Conservation (phyloP, 2,888 invertebrate genomes). For the Gasteruption jaculator region DNA sequence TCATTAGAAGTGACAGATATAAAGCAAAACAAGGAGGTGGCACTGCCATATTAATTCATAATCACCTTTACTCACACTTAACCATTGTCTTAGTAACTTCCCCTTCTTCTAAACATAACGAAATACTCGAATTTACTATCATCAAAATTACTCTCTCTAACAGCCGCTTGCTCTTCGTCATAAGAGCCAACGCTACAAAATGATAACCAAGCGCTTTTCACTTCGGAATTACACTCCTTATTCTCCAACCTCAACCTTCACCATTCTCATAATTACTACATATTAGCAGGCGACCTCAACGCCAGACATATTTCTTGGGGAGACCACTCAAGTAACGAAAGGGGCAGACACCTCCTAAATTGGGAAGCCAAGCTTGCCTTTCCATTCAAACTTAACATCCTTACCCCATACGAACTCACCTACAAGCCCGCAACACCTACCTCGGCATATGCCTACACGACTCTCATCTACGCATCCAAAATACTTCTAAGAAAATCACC, state of each 20-base stretch:
- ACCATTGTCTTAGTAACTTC: too few relatives aligned
- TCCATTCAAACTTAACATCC: conserved; percentile 9
- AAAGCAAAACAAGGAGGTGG: conserved; percentile 15
- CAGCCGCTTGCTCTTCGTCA: conserved; percentile 6
- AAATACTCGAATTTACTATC: conserved; percentile 15
- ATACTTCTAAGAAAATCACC: too few relatives aligned
- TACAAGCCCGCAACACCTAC: neutral
- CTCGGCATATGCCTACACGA: too few relatives aligned
- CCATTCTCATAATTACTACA: conserved; percentile 10
- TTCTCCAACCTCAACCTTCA: conserved; percentile 6
- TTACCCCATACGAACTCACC: neutral
- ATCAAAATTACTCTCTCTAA: conserved; percentile 10
- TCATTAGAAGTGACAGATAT: conserved; percentile 20
- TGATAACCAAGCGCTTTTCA: conserved; percentile 6
- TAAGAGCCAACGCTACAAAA: conserved; percentile 14
- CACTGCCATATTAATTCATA: conserved; percentile 19
- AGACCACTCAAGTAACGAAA: neutral
- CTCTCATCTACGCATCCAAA: neutral
- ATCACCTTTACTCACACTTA: conserved; percentile 10
- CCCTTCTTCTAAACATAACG: conserved; percentile 6
- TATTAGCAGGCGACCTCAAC: conserved; percentile 19
- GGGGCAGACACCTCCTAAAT: neutral
- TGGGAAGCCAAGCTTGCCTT: conserved; percentile 1
- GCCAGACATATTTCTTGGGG: conserved; percentile 7
- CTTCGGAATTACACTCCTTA: conserved; percentile 5